Evolutionary conservation across 2,888 invertebrate species (phyloP), one percentile per base, ranked within the genome.

Genomic region (Pegoplata infirma): DNA sequence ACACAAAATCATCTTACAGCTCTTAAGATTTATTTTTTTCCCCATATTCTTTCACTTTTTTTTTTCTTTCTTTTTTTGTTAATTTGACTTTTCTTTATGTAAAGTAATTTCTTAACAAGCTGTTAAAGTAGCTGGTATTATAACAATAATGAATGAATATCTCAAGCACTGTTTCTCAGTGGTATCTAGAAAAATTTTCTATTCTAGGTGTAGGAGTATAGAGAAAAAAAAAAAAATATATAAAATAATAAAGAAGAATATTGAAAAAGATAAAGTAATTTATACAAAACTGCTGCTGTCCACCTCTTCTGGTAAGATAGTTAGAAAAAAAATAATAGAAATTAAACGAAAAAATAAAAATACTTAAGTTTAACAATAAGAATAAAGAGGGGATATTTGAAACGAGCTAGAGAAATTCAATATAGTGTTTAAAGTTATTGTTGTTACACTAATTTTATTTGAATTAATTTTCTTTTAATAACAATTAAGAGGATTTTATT

Each of bases 101-200:
- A n/a, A 56, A 72, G 47, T 72, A 63, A 72, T 56, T 63, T 63
- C 40, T 40, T 53, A 36, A 68, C 58, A 58, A 63, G 53, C 61
- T 23, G 44, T 47, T 67, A 32, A 74, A 58, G 68, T 49, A 58
- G 51, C 46, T 58, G 36, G 68, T 36, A 58, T 68, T 68, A 58
- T 68, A 46, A 36, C 49, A 47, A 36, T 68, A 68, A 58, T 58
- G 58, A 68, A 58, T 21, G 68, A 21, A 44, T 23, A 58, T 36
- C 49, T 25, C 7, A 59, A 59, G 59, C 25, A 17, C 25, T 59
- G n/a, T 40, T 5, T n/a, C 5, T 32, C 32, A 1, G 8, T 10
- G 32, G 32, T 32, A n/a, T n/a, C n/a, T n/a, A n/a, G n/a, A n/a
- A 32, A 40, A 36, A 17, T 36, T n/a, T 19, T n/a, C 17, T 40